Base-by-base conservation (phyloP, 2,113 vertebrate species). In the Saccopteryx leptura region DNA sequence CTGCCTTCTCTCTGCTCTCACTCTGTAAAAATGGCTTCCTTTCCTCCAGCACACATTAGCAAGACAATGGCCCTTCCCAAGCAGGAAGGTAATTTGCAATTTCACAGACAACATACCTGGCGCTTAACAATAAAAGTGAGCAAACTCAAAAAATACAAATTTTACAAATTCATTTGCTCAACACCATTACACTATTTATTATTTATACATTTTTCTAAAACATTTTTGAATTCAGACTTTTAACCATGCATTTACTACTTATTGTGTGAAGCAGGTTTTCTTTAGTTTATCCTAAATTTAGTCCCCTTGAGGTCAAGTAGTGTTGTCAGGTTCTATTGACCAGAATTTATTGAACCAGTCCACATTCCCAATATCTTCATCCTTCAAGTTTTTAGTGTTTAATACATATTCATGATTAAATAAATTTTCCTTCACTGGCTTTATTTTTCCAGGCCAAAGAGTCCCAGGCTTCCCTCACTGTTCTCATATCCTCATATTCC, bases 211-310 rank as follows among this genome's bases (percentile, higher is more conserved):
- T 90, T 90, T 90, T 66, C 50, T 39, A 74, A 82, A 23, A 52
- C 17, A 71, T 71, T 94, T 90, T 86, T 78, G 3, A 92, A 90
- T 81, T 39, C n/a, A 68, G 54, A 79, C 28, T 83, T 91, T 90
- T 23, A 84, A 58, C 6, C 15, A 31, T 46, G 18, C 8, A 83
- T 88, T 68, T 92, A 80, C 21, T 72, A 85, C n/a, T 79, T 24
- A 66, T 8, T 87, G 1, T 31, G 39, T 54, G 24, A 92, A 14
- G 31, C 15, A 83, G 12, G 50, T 87, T 97, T 88, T 80, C 65
- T 95, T 91, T 50, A 33, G 60, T 85, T 86, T 89, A 50, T 91
- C 28, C 26, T 88, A 76, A 69, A 68, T 90, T 92, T 71, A 96
- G 66, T 75, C 10, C 58, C 39, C 12, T 81, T 85, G 46, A 89